Conservation (phyloP, 2,113 vertebrate genomes). For the Dryoscopus gambensis region DNA sequence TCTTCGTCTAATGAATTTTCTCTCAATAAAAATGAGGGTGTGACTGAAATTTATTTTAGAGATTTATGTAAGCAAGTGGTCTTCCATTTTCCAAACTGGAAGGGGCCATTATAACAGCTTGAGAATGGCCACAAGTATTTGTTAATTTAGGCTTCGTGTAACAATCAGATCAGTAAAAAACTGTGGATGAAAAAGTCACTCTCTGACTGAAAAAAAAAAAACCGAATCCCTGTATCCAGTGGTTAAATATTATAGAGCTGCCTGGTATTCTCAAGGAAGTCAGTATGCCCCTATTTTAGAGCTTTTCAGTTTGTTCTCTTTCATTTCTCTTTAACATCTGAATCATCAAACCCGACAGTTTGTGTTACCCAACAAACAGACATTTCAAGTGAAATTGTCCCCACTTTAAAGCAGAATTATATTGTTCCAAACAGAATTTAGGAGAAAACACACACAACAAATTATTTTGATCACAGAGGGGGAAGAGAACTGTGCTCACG, state of each 20-base stretch:
- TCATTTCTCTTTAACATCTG: conserved; percentile 43
- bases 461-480: not conserved
- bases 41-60: not conserved
- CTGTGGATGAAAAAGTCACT: not conserved
- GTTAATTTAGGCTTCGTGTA: not conserved
- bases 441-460: not conserved
- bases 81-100: not conserved
- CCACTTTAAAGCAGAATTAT: conserved; percentile 11
- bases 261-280: not conserved
- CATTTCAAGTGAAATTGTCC: not conserved
- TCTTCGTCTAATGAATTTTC: not conserved
- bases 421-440: not conserved
- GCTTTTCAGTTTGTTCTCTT: not conserved
- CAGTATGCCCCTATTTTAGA: not conserved
- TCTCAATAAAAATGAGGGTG: not conserved
- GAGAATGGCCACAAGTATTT: not conserved
- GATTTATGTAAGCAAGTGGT: not conserved
- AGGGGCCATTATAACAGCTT: not conserved
- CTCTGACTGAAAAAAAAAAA: not conserved
- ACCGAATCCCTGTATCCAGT: not conserved
- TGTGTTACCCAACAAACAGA: not conserved
- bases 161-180: not conserved
- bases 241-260: not conserved
- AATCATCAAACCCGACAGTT: not conserved
- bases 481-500: not conserved